Conservation (phyloP, 2,113 vertebrate genomes). For the Sardina pilchardus region DNA sequence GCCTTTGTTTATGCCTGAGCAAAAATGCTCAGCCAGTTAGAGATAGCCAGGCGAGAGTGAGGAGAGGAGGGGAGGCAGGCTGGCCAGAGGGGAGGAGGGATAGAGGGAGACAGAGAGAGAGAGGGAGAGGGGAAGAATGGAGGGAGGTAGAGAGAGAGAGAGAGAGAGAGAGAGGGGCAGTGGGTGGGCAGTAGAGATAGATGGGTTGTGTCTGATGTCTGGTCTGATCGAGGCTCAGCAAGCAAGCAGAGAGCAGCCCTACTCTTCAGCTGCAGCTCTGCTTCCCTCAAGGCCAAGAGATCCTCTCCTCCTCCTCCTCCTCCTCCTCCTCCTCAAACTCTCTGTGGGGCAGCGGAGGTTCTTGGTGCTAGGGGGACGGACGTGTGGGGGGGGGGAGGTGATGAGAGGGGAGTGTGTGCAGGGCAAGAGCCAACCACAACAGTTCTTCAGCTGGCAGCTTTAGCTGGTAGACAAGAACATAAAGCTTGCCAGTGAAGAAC, state of each 20-base stretch:
- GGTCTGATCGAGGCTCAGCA: background rate
- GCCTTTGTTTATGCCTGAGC: slow-evolving; percentile 53
- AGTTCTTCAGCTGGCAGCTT: slow-evolving; percentile 99
- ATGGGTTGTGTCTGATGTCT: background rate
- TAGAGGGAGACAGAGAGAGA: background rate
- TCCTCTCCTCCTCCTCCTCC: background rate
- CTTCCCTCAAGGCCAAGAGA: background rate
- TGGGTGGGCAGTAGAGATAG: background rate
- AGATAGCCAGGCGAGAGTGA: slow-evolving; percentile 28
- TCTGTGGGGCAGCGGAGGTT: background rate
- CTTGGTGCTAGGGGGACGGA: background rate
- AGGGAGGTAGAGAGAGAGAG: background rate
- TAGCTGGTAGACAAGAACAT: slow-evolving; percentile 94
- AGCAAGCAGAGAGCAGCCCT: background rate
- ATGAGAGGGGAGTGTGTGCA: slow-evolving; percentile 39
- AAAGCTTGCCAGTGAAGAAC: slow-evolving; percentile 99
- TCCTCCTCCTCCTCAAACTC: background rate
- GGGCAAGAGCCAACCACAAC: slow-evolving; percentile 95
- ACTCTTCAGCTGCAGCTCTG: background rate
- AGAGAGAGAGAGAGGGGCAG: background rate
- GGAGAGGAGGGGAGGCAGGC: background rate
- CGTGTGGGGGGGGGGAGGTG: background rate
- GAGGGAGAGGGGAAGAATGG: background rate
- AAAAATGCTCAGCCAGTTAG: slow-evolving; percentile 21
- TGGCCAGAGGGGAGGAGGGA: background rate